These are phyloP conservation scores for Ceratitis capitata DNA, from an alignment of 1,140 invertebrate genomes.

Conservation along the genomic window DNA sequence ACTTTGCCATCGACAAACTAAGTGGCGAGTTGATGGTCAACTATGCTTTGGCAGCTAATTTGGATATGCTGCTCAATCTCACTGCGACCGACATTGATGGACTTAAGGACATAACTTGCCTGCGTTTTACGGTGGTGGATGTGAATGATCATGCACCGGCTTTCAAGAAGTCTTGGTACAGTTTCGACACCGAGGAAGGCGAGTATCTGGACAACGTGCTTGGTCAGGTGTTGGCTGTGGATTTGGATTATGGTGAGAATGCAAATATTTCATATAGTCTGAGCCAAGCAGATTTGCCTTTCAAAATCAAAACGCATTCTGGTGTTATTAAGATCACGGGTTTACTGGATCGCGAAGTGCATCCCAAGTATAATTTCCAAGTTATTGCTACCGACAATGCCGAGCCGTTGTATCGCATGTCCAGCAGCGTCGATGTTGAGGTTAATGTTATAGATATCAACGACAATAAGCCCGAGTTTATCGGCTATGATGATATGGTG, in stretches of 20 bases:
- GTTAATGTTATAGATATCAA: constrained; percentile 84
- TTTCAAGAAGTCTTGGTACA: constrained; percentile 84
- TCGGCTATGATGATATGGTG: constrained; percentile 73
- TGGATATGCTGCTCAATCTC: constrained; percentile 80
- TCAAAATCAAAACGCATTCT: constrained; percentile 76
- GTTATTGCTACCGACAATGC: constrained; percentile 82
- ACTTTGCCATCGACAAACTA: constrained; percentile 78
- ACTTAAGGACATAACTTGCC: constrained; percentile 74
- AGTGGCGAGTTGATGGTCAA: constrained; percentile 81
- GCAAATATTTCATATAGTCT: constrained; percentile 80
- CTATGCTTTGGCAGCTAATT: constrained; percentile 78
- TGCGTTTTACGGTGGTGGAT: constrained; percentile 78
- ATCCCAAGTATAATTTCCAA: constrained; percentile 76
- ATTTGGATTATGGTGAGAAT: constrained; percentile 80
- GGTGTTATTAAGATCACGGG: constrained; percentile 81
- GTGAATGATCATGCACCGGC: constrained; percentile 87
- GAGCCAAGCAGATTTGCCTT: constrained; percentile 73
- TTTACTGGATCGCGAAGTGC: constrained; percentile 80
- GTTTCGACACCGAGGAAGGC: constrained; percentile 84
- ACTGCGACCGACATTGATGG: constrained; percentile 80
- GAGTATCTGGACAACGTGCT: constrained; percentile 75
- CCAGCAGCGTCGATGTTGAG: constrained; percentile 78
- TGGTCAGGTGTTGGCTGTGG: constrained; percentile 79
- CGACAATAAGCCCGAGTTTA: constrained; percentile 79
- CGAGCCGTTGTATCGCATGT: constrained; percentile 69